Conservation (phyloP, 2,888 invertebrate species). For the Poecilus cupreus region DNA sequence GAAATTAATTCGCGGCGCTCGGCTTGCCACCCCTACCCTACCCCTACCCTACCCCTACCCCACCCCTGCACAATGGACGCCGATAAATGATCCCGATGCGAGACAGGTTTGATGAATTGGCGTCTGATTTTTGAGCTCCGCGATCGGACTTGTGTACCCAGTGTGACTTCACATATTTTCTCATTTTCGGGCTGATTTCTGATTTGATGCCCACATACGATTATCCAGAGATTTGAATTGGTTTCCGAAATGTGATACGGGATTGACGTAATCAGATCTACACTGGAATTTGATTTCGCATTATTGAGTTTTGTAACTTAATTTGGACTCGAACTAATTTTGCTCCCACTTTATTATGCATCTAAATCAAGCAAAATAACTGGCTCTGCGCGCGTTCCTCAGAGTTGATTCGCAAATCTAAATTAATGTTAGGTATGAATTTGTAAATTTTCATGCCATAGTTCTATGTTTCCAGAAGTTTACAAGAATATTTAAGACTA, state of each 20-base stretch:
- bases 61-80: conserved; percentile 7
- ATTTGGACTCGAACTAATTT: neutral
- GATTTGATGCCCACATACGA: conserved; percentile 9
- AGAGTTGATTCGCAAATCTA: too few species aligned
- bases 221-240: conserved; percentile 26
- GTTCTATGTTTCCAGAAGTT: too few species aligned
- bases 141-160: neutral
- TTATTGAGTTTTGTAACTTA: conserved; percentile 19
- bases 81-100: conserved; percentile 40
- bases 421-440: too few species aligned
- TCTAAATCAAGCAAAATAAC: too few species aligned
- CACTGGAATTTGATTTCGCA: neutral
- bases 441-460: too few species aligned
- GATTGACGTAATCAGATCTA: conserved; percentile 13
- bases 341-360: too few species aligned
- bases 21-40: neutral
- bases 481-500: too few species aligned
- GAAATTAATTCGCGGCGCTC: conserved; percentile 44
- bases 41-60: neutral
- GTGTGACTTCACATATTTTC: conserved; percentile 28
- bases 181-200: conserved; percentile 22
- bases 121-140: conserved; percentile 33
- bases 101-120: conserved; percentile 45
- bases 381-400: too few species aligned
- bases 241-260: conserved; percentile 11